These are phyloP conservation scores for Neodiprion lecontei DNA, from an alignment of 1,140 invertebrate genomes.

Conservation along the genomic window DNA sequence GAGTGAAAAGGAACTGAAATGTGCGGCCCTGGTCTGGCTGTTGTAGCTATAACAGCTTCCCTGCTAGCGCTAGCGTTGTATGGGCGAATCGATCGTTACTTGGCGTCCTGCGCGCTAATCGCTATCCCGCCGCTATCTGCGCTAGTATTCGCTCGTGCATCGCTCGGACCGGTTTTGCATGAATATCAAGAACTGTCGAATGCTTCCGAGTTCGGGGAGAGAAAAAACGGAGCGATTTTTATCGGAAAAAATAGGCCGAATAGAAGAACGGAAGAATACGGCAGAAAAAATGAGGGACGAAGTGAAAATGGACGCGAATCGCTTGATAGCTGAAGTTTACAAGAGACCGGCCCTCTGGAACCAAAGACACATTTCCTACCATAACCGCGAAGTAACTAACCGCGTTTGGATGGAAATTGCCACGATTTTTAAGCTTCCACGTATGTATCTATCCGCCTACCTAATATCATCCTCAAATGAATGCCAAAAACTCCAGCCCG, in stretches of 20 bases:
- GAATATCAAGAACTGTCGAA: conserved; percentile 12
- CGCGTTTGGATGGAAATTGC: conserved; percentile 59
- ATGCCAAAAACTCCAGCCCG: background rate
- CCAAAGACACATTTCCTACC: conserved; percentile 55
- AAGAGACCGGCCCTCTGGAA: conserved; percentile 59
- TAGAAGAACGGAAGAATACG: background rate
- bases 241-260: no score
- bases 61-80: conserved; percentile 49
- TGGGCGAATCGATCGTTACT: conserved; percentile 53
- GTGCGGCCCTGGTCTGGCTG: background rate
- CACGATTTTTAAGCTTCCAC: conserved; percentile 54
- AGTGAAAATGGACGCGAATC: conserved; percentile 56
- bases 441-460: conserved; percentile 41
- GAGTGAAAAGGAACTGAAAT: no score
- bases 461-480: background rate
- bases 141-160: conserved; percentile 54
- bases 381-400: conserved; percentile 57
- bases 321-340: conserved; percentile 57
- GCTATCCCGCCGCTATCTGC: conserved; percentile 53
- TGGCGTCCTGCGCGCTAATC: conserved; percentile 58
- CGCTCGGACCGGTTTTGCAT: conserved; percentile 35
- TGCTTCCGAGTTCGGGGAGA: conserved; percentile 15
- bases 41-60: background rate
- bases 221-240: conserved; percentile 20
- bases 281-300: conserved; percentile 46